phyloP scores from a whole-genome alignment of 2,113 vertebrate species.

The Turnix velox region DNA sequence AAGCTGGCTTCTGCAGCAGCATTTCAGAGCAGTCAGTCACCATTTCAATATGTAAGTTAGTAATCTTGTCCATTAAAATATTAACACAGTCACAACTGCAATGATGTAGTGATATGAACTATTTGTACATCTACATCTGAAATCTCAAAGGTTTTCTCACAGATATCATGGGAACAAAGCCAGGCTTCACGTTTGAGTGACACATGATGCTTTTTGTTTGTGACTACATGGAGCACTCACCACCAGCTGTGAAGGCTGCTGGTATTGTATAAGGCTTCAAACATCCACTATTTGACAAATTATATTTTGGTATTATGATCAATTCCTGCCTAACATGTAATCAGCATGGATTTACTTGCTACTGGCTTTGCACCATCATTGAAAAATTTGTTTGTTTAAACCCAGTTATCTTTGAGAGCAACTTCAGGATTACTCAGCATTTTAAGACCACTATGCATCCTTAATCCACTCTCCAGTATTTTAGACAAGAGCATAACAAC shows the following conservation, averaged over 20 bases:
- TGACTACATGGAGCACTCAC: background rate
- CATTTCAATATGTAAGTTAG: background rate
- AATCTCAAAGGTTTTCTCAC: background rate
- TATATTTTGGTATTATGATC: background rate
- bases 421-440: background rate
- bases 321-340: background rate
- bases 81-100: background rate
- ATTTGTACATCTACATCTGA: background rate
- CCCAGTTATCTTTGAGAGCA: background rate
- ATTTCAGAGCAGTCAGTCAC: background rate
- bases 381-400: background rate
- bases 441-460: background rate
- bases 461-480: background rate
- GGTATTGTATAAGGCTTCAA: background rate
- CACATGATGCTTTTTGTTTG: background rate
- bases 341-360: background rate
- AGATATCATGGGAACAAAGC: background rate
- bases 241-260: background rate
- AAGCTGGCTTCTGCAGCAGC: background rate
- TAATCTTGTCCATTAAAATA: background rate
- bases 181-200: background rate
- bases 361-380: background rate
- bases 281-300: background rate
- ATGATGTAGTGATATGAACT: background rate
- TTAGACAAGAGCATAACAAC: background rate